Evolutionary conservation across 2,888 invertebrate species (phyloP).

Genomic region (Synergus gifuensis): DNA sequence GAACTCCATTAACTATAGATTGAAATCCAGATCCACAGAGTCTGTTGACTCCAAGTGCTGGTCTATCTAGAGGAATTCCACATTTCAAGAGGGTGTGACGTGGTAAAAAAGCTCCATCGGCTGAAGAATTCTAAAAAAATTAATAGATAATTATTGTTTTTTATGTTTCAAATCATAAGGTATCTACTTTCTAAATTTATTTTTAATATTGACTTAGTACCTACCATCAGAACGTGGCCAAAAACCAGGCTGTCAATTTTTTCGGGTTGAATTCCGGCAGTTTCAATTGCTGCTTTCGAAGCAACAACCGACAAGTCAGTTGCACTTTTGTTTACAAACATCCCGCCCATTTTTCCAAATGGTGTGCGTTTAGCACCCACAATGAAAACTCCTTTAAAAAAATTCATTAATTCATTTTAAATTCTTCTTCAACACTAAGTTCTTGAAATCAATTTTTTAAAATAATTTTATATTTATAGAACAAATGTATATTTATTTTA

Average conservation of each 20-base stretch:
- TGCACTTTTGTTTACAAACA: slow-evolving; percentile 85
- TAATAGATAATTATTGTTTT: not conserved
- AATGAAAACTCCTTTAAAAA: slow-evolving; percentile 87
- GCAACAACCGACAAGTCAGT: slow-evolving; percentile 91
- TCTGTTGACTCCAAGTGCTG: slow-evolving; percentile 93
- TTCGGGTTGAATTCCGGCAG: slow-evolving; percentile 90
- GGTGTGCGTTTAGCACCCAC: slow-evolving; percentile 98
- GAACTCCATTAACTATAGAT: slow-evolving; percentile 92
- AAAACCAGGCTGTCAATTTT: slow-evolving; percentile 93
- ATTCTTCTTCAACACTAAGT: too few species aligned
- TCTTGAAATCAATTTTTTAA: too few species aligned
- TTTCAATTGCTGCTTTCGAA: slow-evolving; percentile 87
- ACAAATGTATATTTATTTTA: too few species aligned
- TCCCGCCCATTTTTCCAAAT: slow-evolving; percentile 96
- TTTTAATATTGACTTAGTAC: slow-evolving; percentile 67
- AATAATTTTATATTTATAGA: too few species aligned
- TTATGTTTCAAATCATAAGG: not conserved
- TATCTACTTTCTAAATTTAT: not conserved
- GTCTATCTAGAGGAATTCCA: slow-evolving; percentile 91
- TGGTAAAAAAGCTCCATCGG: slow-evolving; percentile 91
- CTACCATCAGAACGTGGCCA: slow-evolving; percentile 92
- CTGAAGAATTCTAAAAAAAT: slow-evolving; percentile 74
- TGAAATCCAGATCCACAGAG: slow-evolving; percentile 99
- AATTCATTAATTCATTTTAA: not conserved
- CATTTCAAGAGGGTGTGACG: slow-evolving; percentile 92